Evolutionary conservation across 2,113 vertebrate genomes (phyloP), one percentile per base, ranked within the genome.

Genomic region (Saguinus midas): DNA sequence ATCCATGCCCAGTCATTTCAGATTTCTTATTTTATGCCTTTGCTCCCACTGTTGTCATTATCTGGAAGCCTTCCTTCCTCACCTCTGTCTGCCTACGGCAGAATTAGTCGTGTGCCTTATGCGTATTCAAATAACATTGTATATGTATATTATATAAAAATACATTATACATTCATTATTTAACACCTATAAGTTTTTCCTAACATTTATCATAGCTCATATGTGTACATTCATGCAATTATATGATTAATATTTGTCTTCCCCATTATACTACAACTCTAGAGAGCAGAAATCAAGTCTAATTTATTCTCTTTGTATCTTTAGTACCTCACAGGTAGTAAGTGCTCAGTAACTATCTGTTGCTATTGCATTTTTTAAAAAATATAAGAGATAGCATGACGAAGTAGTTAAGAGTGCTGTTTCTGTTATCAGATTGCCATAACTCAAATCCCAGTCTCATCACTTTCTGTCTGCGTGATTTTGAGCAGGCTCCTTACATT

Each of bases 221-320:
- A 45, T 35, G 48, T 80, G 48, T 75, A 80, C 90, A 85, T 48
- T 76, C 12, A 32, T 76, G 32, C 35, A 87, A 17, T 72, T 80
- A 76, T 48, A 2, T 87, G 76, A 87, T 84, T 94, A 80, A 58
- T 43, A 27, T 92, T 43, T 83, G 40, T 95, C 61, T 94, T 90
- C 57, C 70, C 81, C 10, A 52, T 23, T 68, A 25, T 43, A 82
- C 17, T 82, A 5, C 9, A 79, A 17, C 50, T 45, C 72, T 43
- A 86, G 68, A 72, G 37, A 58, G 3, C 18, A 87, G 55, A 92
- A 66, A 32, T 57, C 40, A 75, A 72, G 73, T 87, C 21, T 90
- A 45, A 70, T 55, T 61, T 87, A 92, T 78, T 76, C 58, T 68
- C n/a, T 40, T n/a, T 72, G 0, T 89, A 64, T 70, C 32, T 43